These are phyloP conservation scores for Falco berigora DNA, from an alignment of 2,797 vertebrate species.

Conservation along the genomic window DNA sequence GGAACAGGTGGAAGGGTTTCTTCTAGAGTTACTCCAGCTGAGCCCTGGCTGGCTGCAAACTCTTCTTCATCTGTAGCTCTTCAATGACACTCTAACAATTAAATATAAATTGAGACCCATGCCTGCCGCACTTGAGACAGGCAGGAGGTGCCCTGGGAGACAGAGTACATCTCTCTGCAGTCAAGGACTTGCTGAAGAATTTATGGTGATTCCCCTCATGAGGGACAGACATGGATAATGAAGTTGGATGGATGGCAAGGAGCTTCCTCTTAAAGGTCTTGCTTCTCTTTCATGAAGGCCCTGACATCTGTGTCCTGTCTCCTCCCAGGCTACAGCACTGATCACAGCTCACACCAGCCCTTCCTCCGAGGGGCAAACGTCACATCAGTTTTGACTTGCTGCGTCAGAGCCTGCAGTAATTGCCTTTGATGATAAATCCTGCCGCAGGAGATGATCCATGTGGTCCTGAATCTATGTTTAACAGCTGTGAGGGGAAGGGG, in stretches of 20 bases:
- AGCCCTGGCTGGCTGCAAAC: conserved; percentile 7
- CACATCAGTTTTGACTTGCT: neutral
- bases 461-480: neutral
- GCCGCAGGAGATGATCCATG: neutral
- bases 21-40: conserved; percentile 49
- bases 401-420: rapidly evolving
- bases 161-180: neutral
- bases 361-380: neutral
- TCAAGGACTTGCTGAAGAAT: neutral
- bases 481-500: neutral
- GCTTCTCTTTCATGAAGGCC: neutral
- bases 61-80: neutral
- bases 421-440: neutral
- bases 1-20: conserved; percentile 43
- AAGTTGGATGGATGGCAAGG: neutral
- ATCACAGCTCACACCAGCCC: rapidly evolving
- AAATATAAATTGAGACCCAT: neutral
- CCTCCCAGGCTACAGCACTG: neutral
- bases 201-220: neutral
- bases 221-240: neutral
- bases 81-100: neutral
- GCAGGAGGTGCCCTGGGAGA: neutral
- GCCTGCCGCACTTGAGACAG: neutral
- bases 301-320: neutral
- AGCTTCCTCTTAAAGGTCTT: neutral